Conservation (phyloP, 2,113 vertebrate species). For the Spea bombifrons region DNA sequence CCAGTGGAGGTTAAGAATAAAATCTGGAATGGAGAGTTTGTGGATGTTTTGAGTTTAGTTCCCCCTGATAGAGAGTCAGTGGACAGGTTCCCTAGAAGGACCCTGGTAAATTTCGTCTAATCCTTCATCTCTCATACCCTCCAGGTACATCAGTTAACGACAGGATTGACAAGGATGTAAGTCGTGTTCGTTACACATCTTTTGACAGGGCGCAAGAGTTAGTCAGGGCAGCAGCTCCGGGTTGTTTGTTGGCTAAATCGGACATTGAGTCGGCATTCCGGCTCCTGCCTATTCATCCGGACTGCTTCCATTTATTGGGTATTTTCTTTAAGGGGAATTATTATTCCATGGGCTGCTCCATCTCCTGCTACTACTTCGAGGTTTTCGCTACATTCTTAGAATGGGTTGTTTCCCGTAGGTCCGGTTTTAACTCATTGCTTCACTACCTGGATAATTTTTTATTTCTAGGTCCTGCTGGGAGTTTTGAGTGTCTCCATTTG, state of each 20-base stretch:
- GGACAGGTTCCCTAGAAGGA: neutral
- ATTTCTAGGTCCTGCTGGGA: neutral
- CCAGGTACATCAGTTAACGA: neutral
- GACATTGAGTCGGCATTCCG: neutral
- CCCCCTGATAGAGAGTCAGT: too few relatives aligned
- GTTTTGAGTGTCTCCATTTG: neutral
- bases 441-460: constrained; percentile 4
- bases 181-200: neutral
- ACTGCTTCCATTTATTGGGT: neutral
- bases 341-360: neutral
- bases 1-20: too few relatives aligned
- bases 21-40: too few relatives aligned
- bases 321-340: neutral
- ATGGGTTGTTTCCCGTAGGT: neutral
- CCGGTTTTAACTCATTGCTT: neutral
- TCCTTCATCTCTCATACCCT: neutral
- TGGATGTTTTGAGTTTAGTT: too few relatives aligned
- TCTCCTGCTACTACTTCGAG: neutral
- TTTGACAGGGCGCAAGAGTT: neutral
- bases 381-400: neutral
- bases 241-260: neutral
- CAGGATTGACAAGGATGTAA: neutral
- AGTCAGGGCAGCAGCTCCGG: neutral
- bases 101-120: neutral
- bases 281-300: neutral